These are phyloP conservation scores for Trachelus troglodyta DNA, from an alignment of 2,888 invertebrate species.

Conservation along the genomic window DNA sequence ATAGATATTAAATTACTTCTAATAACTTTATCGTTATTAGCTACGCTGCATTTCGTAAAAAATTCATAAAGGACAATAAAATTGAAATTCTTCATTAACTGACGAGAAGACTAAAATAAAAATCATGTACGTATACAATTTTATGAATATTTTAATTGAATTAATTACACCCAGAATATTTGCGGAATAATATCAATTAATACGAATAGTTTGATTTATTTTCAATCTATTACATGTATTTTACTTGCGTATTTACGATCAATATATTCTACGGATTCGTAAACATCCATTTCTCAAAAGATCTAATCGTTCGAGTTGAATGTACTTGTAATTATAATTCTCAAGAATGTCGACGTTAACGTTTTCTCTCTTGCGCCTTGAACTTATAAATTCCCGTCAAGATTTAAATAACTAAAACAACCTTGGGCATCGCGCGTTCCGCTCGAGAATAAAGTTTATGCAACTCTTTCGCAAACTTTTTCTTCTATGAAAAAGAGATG, in stretches of 20 bases:
- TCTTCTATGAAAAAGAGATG: background rate
- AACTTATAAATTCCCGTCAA: background rate
- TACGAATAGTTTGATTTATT: background rate
- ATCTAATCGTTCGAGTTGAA: background rate
- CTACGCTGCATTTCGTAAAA: background rate
- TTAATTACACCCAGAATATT: background rate
- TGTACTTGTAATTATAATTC: background rate
- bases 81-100: background rate
- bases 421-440: background rate
- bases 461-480: background rate
- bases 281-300: background rate
- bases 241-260: background rate
- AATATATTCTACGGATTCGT: background rate
- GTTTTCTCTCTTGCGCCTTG: background rate
- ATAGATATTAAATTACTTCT: background rate
- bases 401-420: background rate
- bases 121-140: background rate
- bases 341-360: background rate
- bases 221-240: background rate
- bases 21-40: background rate
- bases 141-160: background rate
- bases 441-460: background rate
- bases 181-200: background rate
- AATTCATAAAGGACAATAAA: background rate
- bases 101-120: background rate